These are phyloP conservation scores for Perithous albicinctus DNA, from an alignment of 2,888 invertebrate species.

Conservation along the genomic window DNA sequence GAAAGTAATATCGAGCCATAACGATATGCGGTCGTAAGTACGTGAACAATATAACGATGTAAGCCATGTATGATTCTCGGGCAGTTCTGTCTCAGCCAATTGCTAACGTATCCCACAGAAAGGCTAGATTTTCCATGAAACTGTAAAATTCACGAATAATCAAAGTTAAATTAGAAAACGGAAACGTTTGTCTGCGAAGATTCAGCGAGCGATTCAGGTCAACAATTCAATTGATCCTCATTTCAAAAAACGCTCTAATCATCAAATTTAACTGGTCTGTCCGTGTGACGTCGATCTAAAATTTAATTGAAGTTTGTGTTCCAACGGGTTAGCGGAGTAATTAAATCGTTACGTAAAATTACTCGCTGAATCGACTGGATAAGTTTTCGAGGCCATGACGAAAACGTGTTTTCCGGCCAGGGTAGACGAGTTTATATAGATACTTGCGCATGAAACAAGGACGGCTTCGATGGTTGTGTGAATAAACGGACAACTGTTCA, in stretches of 20 bases:
- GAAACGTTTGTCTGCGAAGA: neutral
- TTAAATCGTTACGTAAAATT: slow-evolving; percentile 9
- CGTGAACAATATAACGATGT: slow-evolving; percentile 89
- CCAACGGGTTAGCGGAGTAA: neutral
- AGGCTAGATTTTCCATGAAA: slow-evolving; percentile 92
- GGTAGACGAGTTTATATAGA: slow-evolving; percentile 7
- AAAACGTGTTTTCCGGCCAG: slow-evolving; percentile 2
- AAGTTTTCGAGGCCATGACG: neutral
- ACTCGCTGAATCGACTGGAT: neutral
- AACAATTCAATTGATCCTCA: neutral
- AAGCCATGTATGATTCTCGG: slow-evolving; percentile 91
- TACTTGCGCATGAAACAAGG: slow-evolving; percentile 89
- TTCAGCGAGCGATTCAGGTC: neutral
- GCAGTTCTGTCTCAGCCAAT: slow-evolving; percentile 93
- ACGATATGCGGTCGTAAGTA: slow-evolving; percentile 87
- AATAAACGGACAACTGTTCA: slow-evolving; percentile 88
- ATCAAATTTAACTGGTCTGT: neutral
- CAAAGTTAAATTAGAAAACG: neutral
- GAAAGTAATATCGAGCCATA: slow-evolving; percentile 81
- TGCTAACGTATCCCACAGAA: slow-evolving; percentile 91
- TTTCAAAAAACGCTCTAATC: slow-evolving; percentile 10
- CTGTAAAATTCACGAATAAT: slow-evolving; percentile 77
- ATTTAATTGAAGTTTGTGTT: slow-evolving; percentile 5
- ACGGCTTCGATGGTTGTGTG: slow-evolving; percentile 91
- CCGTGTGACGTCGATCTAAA: neutral